Conservation (phyloP, 2,888 invertebrate genomes). For the Ochropleura leucogaster region DNA sequence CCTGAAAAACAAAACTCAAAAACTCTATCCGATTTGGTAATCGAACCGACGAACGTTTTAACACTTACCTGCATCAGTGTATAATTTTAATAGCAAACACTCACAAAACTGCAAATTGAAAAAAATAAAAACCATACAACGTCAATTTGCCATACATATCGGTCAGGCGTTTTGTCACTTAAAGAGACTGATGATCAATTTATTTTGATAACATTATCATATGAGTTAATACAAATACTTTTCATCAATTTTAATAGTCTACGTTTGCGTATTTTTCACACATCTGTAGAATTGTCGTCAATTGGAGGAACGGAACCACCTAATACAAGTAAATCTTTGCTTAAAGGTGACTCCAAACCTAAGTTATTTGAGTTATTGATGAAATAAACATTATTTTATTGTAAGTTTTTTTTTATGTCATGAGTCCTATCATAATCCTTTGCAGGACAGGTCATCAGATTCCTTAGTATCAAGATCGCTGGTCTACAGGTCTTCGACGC, state of each 20-base stretch:
- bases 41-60: not conserved
- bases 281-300: too few species aligned
- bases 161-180: slow-evolving; percentile 9
- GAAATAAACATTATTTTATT: not conserved
- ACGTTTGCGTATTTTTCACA: too few species aligned
- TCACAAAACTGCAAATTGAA: not conserved
- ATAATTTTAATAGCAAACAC: not conserved
- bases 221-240: too few species aligned
- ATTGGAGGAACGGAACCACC: too few species aligned
- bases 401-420: not conserved
- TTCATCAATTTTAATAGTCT: too few species aligned
- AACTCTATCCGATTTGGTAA: not conserved
- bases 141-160: slow-evolving; percentile 1
- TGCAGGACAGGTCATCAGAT: not conserved
- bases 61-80: not conserved
- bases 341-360: too few species aligned
- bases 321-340: too few species aligned
- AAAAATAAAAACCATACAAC: not conserved
- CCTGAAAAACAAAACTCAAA: not conserved
- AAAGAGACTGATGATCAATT: too few species aligned
- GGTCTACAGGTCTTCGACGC: not conserved
- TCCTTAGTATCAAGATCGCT: not conserved
- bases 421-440: not conserved
- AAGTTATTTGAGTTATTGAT: too few species aligned
- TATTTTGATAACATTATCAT: too few species aligned